Evolutionary conservation across 2,888 invertebrate species (phyloP), one percentile per base, ranked within the genome.

Genomic region (Galerucella pusilla): DNA sequence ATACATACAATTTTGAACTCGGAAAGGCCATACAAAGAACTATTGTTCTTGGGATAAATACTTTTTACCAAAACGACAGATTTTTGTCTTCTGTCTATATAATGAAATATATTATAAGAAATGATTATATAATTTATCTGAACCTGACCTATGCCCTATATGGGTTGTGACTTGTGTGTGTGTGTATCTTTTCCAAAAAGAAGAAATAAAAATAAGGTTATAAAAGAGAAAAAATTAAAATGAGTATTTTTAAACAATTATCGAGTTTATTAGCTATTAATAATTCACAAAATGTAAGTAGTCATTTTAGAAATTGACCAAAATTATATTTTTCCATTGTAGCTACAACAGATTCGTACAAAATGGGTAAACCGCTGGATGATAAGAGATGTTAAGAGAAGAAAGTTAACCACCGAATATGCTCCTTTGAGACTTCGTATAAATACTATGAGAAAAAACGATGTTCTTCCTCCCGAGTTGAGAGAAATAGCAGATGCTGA

Each of bases 301-400:
- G 12, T 57, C 14, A 54, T 35, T 35, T 12, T 25, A 11, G 42
- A 28, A 67, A 67, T 10, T 25, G 28, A 11, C 9, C 42, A 45
- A 46, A 68, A 11, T 42, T 64, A 60, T 68, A 59, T 57, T 61
- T 57, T 42, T 20, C 71, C 16, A 65, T 75, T 85, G 88, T 70
- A 94, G 94, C 88, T 91, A 69, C 93, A 93, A 86, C 94, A 93
- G 90, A 89, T 93, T 14, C 91, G 94, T 54, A 90, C 91, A 63
- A 93, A 94, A 89, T 97, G 94, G 91, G 92, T 94, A 0, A 94
- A 96, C 86, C 93, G 93, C 90, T 90, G 91, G 84, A 97, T 97
- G 95, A 90, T 93, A 65, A 91, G 94, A 78, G 98, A 99, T 87
- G 94, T 94, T 0, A 96, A 96, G 85, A 90, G 95, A 49, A 91